phyloP scores from a whole-genome alignment of 1,140 invertebrate species.

The Gonatopus flavifemur region DNA sequence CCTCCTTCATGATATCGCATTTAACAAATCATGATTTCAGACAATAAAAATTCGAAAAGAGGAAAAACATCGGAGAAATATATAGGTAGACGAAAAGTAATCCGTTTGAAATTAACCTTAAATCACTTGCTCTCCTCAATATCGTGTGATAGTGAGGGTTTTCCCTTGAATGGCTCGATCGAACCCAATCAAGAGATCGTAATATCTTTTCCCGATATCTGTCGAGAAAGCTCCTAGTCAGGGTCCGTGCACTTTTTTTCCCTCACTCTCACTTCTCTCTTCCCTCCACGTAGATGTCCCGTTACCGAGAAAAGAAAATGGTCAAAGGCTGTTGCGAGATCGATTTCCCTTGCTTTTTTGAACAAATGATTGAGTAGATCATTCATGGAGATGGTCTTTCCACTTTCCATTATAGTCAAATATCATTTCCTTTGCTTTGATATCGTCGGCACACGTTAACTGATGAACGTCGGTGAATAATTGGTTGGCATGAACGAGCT shows the following conservation, averaged over 20 bases:
- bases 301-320: too few species aligned
- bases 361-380: too few species aligned
- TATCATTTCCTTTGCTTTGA: too few species aligned
- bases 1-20: too few species aligned
- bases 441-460: too few species aligned
- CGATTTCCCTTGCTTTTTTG: conserved; percentile 29
- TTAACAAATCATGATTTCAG: too few species aligned
- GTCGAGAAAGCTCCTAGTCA: conserved; percentile 22
- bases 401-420: too few species aligned
- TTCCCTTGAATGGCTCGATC: conserved; percentile 34
- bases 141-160: neutral
- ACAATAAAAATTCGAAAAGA: too few species aligned
- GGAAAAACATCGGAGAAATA: neutral
- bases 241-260: conserved; percentile 18
- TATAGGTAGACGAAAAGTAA: conserved; percentile 12
- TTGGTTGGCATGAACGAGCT: too few species aligned
- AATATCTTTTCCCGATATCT: conserved; percentile 34
- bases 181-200: conserved; percentile 35
- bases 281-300: too few species aligned
- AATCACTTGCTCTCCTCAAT: conserved; percentile 31
- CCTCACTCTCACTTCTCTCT: neutral
- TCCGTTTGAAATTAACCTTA: conserved; percentile 38
- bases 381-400: too few species aligned
- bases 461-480: too few species aligned
- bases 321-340: conserved; percentile 27